These are phyloP conservation scores for Parazoanthus swiftii DNA, from an alignment of 92 coral and sea anemone species.

Conservation along the genomic window DNA sequence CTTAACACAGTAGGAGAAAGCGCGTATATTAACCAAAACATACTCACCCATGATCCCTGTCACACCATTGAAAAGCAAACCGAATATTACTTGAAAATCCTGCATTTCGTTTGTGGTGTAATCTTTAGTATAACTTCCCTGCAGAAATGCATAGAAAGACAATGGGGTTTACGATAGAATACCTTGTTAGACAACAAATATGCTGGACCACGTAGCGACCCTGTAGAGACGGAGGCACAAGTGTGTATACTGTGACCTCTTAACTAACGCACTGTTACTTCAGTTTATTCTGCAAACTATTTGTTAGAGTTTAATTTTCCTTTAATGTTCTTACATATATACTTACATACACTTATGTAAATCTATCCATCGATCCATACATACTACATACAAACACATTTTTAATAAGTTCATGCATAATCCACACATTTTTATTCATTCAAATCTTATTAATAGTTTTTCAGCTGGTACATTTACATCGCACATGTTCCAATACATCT, in stretches of 20 bases:
- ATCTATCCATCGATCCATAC: too few relatives aligned
- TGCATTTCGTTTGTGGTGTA: slow-evolving; percentile 62
- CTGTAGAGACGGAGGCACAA: background rate
- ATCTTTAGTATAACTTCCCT: slow-evolving; percentile 64
- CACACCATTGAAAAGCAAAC: slow-evolving; percentile 95
- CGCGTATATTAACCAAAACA: background rate
- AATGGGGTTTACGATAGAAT: background rate
- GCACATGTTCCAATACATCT: background rate
- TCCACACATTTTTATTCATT: background rate
- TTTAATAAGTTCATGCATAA: background rate
- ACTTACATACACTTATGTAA: too few relatives aligned
- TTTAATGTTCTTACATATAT: too few relatives aligned
- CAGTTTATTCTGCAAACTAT: too few relatives aligned
- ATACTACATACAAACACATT: too few relatives aligned
- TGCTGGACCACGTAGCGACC: background rate
- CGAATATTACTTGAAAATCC: slow-evolving; percentile 69
- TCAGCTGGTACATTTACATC: too few relatives aligned
- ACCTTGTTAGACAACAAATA: too few relatives aligned
- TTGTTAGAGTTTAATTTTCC: background rate
- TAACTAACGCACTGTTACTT: background rate
- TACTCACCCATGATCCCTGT: slow-evolving; percentile 97
- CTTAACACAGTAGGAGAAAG: too few relatives aligned
- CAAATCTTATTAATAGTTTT: too few relatives aligned
- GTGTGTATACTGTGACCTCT: background rate
- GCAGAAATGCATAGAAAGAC: background rate